These are phyloP conservation scores for Watsonalla cultraria DNA, from an alignment of 2,888 invertebrate genomes.

Conservation along the genomic window DNA sequence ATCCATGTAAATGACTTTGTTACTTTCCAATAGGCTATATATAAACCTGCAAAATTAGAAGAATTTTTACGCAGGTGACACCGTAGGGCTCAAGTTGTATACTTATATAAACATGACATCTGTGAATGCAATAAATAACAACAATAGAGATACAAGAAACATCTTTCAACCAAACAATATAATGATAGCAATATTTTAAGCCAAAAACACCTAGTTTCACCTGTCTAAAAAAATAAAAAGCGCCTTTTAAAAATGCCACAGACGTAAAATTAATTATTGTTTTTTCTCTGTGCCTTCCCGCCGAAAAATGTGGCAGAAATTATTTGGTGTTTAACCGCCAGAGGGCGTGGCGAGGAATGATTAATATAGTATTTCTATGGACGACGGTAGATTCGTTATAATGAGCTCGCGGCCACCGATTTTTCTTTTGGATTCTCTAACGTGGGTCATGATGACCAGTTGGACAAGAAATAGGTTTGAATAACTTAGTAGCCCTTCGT, in stretches of 20 bases:
- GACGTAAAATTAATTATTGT: constrained; percentile 69
- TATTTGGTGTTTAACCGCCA: constrained; percentile 75
- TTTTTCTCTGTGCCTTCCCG: constrained; percentile 48
- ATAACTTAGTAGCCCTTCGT: neutral
- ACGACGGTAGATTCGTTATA: constrained; percentile 48
- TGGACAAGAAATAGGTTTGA: neutral
- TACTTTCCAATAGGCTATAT: too few relatives aligned
- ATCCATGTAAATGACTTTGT: too few relatives aligned
- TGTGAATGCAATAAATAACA: constrained; percentile 12
- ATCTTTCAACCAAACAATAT: constrained; percentile 32
- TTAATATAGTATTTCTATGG: constrained; percentile 71
- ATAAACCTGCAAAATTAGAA: too few relatives aligned
- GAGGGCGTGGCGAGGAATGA: constrained; percentile 65
- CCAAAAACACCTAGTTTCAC: constrained; percentile 49
- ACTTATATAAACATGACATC: neutral
- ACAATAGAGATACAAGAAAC: constrained; percentile 33
- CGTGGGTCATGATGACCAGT: constrained; percentile 13
- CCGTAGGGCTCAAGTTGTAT: too few relatives aligned
- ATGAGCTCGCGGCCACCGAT: constrained; percentile 50
- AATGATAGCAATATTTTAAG: constrained; percentile 44
- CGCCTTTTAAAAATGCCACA: constrained; percentile 59
- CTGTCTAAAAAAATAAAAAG: constrained; percentile 46
- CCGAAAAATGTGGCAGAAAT: constrained; percentile 67
- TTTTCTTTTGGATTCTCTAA: constrained; percentile 23
- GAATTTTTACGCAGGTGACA: too few relatives aligned